These are phyloP conservation scores for Emydocephalus ijimae DNA, from an alignment of 2,113 vertebrate species.

Conservation along the genomic window DNA sequence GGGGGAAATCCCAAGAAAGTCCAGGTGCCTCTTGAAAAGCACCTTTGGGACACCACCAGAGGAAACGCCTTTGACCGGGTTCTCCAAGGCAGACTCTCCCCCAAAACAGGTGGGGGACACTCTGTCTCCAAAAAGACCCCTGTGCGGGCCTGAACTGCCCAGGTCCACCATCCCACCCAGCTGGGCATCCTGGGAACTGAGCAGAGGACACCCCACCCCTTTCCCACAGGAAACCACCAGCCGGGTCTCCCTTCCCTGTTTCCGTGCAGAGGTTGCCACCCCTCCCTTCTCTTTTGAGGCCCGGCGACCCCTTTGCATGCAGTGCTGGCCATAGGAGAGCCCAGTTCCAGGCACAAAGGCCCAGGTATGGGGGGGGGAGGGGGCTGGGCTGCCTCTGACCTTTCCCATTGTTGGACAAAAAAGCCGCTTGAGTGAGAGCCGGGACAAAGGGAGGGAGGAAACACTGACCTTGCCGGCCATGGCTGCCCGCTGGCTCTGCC, in stretches of 20 bases:
- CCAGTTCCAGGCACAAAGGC: slow-evolving; percentile 61
- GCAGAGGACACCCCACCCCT: background rate
- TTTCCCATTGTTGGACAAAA: slow-evolving; percentile 71
- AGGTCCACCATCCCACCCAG: background rate
- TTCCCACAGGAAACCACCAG: background rate
- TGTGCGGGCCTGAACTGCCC: background rate
- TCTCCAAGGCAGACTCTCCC: background rate
- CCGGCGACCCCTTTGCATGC: slow-evolving; percentile 33
- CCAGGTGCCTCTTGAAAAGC: too few species aligned
- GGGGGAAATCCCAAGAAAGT: too few species aligned
- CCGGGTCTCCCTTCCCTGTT: background rate
- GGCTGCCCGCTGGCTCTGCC: slow-evolving; percentile 90
- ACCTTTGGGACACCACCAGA: background rate
- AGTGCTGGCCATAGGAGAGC: slow-evolving; percentile 50
- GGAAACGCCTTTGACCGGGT: background rate
- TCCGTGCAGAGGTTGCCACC: background rate
- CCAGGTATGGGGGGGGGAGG: slow-evolving; percentile 72
- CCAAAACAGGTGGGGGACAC: background rate
- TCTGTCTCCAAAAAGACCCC: background rate
- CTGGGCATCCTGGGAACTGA: accelerated
- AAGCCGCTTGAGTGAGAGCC: slow-evolving; percentile 62
- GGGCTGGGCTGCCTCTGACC: slow-evolving; percentile 75
- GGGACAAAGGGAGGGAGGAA: slow-evolving; percentile 70
- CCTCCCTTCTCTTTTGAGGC: background rate
- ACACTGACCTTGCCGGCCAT: slow-evolving; percentile 72